phyloP scores from a whole-genome alignment of 1,140 invertebrate genomes.

The Ridgeia piscesae region DNA sequence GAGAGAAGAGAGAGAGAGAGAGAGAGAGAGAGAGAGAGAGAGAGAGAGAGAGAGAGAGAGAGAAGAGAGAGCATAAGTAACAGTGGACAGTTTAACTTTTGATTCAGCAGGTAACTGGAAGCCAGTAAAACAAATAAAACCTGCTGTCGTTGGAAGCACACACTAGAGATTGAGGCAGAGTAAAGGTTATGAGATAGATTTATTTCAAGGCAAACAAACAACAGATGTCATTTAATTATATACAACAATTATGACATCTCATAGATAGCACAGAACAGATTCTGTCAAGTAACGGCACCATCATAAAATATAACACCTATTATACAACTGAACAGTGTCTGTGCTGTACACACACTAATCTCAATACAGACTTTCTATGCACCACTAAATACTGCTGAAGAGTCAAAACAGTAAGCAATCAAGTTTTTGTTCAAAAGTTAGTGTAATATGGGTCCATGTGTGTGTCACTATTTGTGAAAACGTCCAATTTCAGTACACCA shows the following conservation, averaged over 20 bases:
- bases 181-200: background rate
- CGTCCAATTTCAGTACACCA: no score
- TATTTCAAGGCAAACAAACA: constrained; percentile 1
- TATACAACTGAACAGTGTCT: background rate
- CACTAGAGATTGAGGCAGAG: background rate
- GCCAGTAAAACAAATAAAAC: background rate
- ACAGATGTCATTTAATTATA: background rate
- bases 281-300: background rate
- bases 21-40: no score
- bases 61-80: no score
- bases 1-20: no score
- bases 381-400: background rate
- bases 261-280: background rate
- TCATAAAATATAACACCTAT: background rate
- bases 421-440: background rate
- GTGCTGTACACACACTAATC: no score
- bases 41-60: no score
- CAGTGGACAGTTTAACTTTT: no score
- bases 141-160: background rate
- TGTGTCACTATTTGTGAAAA: no score
- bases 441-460: background rate
- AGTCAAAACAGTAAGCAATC: background rate
- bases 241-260: background rate
- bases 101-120: no score
- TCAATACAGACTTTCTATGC: no score